phyloP scores from a whole-genome alignment of 2,888 invertebrate genomes.

The Taenaris catops region DNA sequence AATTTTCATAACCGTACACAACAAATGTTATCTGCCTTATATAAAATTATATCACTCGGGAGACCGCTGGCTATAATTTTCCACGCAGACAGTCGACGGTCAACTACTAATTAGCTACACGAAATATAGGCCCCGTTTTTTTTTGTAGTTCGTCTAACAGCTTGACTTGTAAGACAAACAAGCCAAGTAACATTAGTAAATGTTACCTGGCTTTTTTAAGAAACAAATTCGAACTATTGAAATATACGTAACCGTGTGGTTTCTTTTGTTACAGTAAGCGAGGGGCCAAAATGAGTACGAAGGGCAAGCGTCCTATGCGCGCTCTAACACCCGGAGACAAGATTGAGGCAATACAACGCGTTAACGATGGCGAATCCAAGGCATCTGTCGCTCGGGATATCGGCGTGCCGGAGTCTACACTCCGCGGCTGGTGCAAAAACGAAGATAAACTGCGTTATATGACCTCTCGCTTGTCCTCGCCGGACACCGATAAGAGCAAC shows the following conservation, averaged over 20 bases:
- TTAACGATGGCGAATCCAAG: slow-evolving; percentile 92
- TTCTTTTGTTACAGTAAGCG: slow-evolving; percentile 55
- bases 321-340: slow-evolving; percentile 89
- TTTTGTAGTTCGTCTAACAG: no score
- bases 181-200: no score
- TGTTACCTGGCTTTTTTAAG: no score
- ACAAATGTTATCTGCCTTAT: slow-evolving; percentile 7
- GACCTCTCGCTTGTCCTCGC: slow-evolving; percentile 85
- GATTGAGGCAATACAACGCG: slow-evolving; percentile 89
- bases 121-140: no score
- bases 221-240: no score
- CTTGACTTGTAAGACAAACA: no score
- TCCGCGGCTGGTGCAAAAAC: slow-evolving; percentile 93
- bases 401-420: slow-evolving; percentile 91
- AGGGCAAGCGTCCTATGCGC: slow-evolving; percentile 89
- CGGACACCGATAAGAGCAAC: slow-evolving; percentile 83
- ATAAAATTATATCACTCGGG: slow-evolving; percentile 12
- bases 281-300: slow-evolving; percentile 80
- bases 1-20: no score
- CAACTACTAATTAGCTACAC: no score
- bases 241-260: slow-evolving; percentile 4
- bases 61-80: slow-evolving; percentile 13
- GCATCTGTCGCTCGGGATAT: slow-evolving; percentile 92
- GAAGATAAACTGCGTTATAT: slow-evolving; percentile 86
- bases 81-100: no score